Evolutionary conservation across 2,888 invertebrate genomes (phyloP).

Genomic region (Mythimna vitellina): DNA sequence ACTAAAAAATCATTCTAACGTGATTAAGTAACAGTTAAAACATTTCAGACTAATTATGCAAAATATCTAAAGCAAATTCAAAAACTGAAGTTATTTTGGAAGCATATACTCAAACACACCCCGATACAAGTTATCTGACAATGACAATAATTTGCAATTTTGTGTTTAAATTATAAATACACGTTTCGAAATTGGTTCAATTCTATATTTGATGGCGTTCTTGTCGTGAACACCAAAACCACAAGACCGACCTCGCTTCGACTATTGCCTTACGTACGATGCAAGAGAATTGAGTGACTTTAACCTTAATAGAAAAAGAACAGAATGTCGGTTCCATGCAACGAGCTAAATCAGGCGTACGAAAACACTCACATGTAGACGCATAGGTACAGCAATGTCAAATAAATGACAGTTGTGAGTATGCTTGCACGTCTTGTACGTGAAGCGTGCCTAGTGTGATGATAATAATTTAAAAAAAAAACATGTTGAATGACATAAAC

Average conservation of each 20-base stretch:
- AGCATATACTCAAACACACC: not conserved
- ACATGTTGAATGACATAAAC: no score
- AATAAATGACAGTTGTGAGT: not conserved
- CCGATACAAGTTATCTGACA: conserved; percentile 3
- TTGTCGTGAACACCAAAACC: conserved; percentile 20
- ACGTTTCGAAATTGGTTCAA: conserved; percentile 3
- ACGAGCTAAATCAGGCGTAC: not conserved
- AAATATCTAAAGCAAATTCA: not conserved
- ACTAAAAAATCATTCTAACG: no score
- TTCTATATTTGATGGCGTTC: conserved; percentile 33
- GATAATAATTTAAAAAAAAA: no score
- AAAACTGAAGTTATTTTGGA: not conserved
- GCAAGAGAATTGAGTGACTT: conserved; percentile 19
- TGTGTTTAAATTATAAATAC: conserved; percentile 14
- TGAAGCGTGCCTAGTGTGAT: not conserved
- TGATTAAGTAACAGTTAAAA: not conserved
- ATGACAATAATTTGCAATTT: conserved; percentile 16
- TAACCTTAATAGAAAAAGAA: not conserved
- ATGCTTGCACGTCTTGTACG: not conserved
- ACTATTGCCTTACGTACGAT: conserved; percentile 28
- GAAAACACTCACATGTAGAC: no score
- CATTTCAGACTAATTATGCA: not conserved
- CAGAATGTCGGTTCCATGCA: conserved; percentile 1
- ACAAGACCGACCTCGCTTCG: conserved; percentile 19
- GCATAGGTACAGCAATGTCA: not conserved